phyloP scores from a whole-genome alignment of 2,113 vertebrate genomes.

The Perca schrenkii region DNA sequence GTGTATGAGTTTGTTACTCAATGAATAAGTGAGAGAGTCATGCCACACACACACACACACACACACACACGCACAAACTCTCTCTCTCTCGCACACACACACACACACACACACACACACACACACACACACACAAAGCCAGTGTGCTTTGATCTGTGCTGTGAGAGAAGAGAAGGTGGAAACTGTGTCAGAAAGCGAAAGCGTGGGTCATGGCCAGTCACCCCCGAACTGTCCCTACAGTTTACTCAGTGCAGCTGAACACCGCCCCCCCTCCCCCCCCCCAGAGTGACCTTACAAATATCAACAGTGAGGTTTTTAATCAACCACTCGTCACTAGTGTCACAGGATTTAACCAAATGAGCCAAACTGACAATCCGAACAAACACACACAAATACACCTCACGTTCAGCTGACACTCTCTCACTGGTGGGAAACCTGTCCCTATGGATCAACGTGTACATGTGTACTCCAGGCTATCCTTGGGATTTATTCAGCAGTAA shows the following conservation, averaged over 20 bases:
- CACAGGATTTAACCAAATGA: conserved; percentile 23
- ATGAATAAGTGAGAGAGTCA: background rate
- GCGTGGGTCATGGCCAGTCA: conserved; percentile 35
- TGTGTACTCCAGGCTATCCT: background rate
- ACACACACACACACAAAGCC: background rate
- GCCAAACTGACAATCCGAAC: background rate
- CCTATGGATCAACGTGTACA: background rate
- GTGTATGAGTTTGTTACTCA: conserved; percentile 13
- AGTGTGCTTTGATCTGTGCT: background rate
- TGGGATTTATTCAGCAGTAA: background rate
- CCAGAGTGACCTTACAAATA: conserved; percentile 25
- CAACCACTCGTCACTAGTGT: background rate
- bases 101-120: background rate
- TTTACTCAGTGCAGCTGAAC: conserved; percentile 35
- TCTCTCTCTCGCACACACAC: too few relatives aligned
- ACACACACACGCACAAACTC: background rate
- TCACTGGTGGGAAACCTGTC: too few relatives aligned
- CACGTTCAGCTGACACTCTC: background rate
- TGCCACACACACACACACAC: background rate
- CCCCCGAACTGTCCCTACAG: conserved; percentile 44
- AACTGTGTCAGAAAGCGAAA: conserved; percentile 10
- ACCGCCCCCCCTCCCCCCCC: background rate
- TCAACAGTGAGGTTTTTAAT: conserved; percentile 30
- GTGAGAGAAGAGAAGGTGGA: background rate
- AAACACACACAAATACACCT: background rate